Evolutionary conservation across 2,797 vertebrate genomes (phyloP).

Genomic region (Perodicticus potto): DNA sequence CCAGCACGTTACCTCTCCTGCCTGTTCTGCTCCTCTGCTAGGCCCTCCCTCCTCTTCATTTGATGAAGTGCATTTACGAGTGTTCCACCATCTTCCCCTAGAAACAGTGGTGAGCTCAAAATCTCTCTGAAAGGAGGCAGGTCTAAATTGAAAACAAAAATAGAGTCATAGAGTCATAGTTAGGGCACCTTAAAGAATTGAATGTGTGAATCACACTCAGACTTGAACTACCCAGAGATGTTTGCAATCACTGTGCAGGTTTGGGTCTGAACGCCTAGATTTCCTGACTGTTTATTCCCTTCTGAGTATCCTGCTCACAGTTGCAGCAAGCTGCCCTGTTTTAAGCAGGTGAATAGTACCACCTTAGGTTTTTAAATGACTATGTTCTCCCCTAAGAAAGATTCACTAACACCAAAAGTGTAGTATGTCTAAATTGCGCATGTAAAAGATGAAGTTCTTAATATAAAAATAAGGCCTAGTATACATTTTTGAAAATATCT

Average conservation of each 20-base stretch:
- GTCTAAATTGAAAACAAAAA: background rate
- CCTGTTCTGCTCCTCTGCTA: background rate
- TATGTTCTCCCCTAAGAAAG: background rate
- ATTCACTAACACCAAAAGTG: background rate
- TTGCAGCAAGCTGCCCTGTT: background rate
- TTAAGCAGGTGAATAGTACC: background rate
- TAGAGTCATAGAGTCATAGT: background rate
- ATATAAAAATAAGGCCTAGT: background rate
- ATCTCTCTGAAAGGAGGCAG: background rate
- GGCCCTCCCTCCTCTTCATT: background rate
- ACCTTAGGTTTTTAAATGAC: background rate
- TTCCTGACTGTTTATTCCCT: background rate
- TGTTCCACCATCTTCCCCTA: background rate
- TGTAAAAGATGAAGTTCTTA: background rate
- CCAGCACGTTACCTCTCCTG: background rate
- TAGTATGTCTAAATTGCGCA: background rate
- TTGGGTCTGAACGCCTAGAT: background rate
- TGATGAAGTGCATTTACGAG: background rate
- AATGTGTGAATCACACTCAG: background rate
- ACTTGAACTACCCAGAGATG: background rate
- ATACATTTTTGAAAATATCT: background rate
- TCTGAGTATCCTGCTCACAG: background rate
- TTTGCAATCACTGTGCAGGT: background rate
- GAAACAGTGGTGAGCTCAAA: background rate
- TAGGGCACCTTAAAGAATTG: background rate